phyloP scores from a whole-genome alignment of 2,797 vertebrate genomes.

The Cephalopachus bancanus region DNA sequence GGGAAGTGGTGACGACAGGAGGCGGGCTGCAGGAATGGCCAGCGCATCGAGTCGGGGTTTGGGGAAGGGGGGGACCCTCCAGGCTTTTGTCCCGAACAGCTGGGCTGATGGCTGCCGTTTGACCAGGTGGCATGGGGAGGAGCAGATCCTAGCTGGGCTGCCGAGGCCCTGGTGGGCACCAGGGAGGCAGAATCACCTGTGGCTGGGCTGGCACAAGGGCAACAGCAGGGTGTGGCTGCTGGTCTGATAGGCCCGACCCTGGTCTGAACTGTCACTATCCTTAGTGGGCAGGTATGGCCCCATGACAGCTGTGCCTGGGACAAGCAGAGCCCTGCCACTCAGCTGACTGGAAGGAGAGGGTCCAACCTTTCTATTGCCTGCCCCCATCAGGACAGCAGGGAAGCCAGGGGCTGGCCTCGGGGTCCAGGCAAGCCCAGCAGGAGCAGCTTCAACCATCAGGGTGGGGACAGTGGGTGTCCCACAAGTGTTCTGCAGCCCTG shows the following conservation, averaged over 20 bases:
- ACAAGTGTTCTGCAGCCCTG: background rate
- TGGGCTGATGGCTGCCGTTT: background rate
- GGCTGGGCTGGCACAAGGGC: background rate
- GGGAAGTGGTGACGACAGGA: background rate
- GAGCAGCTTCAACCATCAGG: background rate
- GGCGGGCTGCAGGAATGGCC: background rate
- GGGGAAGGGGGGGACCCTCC: background rate
- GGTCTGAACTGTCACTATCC: fast-evolving
- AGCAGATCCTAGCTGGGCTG: background rate
- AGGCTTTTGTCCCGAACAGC: background rate
- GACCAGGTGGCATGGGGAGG: too few relatives aligned
- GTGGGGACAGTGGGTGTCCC: fast-evolving
- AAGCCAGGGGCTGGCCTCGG: background rate
- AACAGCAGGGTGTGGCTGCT: background rate
- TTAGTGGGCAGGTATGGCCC: background rate
- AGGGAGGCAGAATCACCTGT: background rate
- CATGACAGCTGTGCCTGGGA: background rate
- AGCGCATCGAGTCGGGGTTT: too few relatives aligned
- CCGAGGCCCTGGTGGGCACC: fast-evolving
- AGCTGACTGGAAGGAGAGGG: background rate
- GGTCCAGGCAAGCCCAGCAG: background rate
- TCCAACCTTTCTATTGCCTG: background rate
- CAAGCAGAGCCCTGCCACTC: background rate
- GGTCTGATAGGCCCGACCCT: fast-evolving
- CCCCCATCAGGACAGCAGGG: background rate